Conservation (phyloP, 23 tunicate species). For the Corella eumyota region DNA sequence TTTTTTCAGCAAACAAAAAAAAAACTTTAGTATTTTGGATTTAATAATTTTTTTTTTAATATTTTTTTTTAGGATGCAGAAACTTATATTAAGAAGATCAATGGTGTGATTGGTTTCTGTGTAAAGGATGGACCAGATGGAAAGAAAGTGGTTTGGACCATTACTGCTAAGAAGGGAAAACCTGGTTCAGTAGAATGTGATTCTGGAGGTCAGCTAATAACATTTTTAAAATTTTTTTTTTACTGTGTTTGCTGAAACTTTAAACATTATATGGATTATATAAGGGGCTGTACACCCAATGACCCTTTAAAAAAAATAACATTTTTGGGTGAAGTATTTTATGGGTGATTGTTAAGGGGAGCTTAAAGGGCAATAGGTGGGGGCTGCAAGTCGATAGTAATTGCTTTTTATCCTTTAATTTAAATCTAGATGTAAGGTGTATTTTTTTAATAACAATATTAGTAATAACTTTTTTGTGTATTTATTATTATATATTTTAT, state of each 20-base stretch:
- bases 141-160: constrained; percentile 50
- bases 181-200: constrained; percentile 68
- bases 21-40: too few species aligned
- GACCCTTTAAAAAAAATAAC: too few species aligned
- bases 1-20: neutral
- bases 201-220: constrained; percentile 43
- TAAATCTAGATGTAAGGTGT: neutral
- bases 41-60: too few species aligned
- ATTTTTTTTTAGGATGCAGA: constrained; percentile 42
- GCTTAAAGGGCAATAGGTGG: too few species aligned
- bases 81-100: constrained; percentile 64
- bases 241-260: neutral
- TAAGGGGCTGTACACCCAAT: too few species aligned
- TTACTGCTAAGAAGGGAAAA: constrained; percentile 61
- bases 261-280: too few species aligned
- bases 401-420: too few species aligned
- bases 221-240: neutral
- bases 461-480: neutral
- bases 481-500: too few species aligned
- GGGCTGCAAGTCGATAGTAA: too few species aligned
- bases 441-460: neutral
- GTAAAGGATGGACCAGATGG: constrained; percentile 58
- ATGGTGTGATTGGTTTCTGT: constrained; percentile 61
- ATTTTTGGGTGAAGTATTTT: too few species aligned
- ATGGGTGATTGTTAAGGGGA: too few species aligned